Evolutionary conservation across 2,888 invertebrate genomes (phyloP).

Genomic region (Homarus gammarus): DNA sequence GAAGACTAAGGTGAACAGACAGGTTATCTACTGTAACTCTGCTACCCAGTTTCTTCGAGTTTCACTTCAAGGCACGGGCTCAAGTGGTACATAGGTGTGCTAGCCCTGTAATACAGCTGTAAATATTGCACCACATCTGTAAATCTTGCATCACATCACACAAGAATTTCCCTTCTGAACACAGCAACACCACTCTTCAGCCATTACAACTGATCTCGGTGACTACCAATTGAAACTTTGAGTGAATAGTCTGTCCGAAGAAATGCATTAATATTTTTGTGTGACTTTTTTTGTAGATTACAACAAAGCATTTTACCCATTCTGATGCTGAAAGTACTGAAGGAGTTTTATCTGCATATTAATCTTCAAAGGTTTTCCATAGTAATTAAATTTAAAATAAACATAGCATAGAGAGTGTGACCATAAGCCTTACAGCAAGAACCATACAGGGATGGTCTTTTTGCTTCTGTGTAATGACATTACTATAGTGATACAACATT

Average conservation of each 20-base stretch:
- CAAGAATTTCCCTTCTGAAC: background rate
- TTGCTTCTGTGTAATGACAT: background rate
- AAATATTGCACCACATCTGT: background rate
- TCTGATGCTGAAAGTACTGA: background rate
- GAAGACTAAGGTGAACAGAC: background rate
- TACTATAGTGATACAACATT: background rate
- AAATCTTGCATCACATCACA: background rate
- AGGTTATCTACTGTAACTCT: background rate
- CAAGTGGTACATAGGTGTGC: background rate
- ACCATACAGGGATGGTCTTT: background rate
- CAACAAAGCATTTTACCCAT: background rate
- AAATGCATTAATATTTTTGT: background rate
- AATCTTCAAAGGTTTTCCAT: background rate
- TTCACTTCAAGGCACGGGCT: background rate
- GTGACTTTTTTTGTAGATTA: background rate
- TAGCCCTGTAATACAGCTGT: background rate
- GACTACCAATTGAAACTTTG: conserved; percentile 18
- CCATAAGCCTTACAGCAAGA: background rate
- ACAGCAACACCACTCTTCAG: background rate
- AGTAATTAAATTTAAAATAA: background rate
- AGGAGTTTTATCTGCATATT: background rate
- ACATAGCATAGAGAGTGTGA: background rate
- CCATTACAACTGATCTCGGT: background rate
- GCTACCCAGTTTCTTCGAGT: background rate
- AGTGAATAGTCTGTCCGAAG: background rate